These are phyloP conservation scores for Centropristis striata DNA, from an alignment of 2,113 vertebrate species.

Conservation along the genomic window DNA sequence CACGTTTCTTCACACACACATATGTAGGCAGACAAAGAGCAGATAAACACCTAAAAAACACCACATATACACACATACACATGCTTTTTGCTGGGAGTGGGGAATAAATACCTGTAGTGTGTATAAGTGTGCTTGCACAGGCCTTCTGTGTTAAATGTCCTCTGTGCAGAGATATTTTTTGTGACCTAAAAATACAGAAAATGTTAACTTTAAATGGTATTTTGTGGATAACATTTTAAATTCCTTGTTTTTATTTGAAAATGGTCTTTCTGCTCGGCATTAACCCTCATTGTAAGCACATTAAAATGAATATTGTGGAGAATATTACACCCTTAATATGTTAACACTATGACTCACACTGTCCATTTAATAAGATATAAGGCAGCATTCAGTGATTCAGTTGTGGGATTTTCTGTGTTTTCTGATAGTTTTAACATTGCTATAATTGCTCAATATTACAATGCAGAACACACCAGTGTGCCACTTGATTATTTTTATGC, in stretches of 20 bases:
- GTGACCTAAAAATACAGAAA: background rate
- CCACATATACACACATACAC: background rate
- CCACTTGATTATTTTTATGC: slow-evolving; percentile 11
- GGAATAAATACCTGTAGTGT: background rate
- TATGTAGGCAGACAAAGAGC: slow-evolving; percentile 24
- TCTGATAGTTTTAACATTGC: slow-evolving; percentile 13
- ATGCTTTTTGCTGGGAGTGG: background rate
- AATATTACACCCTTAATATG: background rate
- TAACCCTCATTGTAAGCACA: no score
- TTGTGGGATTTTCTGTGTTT: slow-evolving; percentile 1
- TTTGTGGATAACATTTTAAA: background rate
- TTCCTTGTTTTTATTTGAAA: background rate
- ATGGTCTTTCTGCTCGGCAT: background rate
- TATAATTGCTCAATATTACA: slow-evolving; percentile 22
- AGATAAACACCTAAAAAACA: slow-evolving; percentile 18
- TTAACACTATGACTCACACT: background rate
- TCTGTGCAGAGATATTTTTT: background rate
- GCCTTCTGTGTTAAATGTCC: background rate
- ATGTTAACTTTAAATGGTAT: background rate
- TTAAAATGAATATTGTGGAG: background rate
- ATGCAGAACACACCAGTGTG: background rate
- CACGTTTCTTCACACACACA: slow-evolving; percentile 28
- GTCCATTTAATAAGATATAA: background rate
- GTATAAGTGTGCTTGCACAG: background rate
- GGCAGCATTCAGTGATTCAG: background rate